Evolutionary conservation across 2,113 vertebrate genomes (phyloP), one percentile per base, ranked within the genome.

Genomic region (Dasyornis broadbenti): DNA sequence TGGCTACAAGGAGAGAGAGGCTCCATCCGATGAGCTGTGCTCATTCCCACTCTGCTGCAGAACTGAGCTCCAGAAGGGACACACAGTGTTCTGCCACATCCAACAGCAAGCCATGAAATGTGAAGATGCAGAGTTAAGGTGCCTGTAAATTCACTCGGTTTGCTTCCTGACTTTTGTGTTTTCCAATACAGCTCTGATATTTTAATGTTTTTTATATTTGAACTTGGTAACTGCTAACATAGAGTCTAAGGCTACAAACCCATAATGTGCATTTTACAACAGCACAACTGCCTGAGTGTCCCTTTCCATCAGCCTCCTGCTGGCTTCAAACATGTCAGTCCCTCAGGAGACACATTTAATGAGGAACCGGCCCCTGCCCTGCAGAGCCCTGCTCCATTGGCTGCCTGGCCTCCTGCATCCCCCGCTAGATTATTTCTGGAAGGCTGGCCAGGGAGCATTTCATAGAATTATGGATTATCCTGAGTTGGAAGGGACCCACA

Each of bases 1-100:
- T 75, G 85, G 75, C 88, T 93, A 18, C 57, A 56, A 26, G 65
- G 70, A 80, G 75, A 40, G 53, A 50, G 79, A 87, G 82, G 71
- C 75, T 90, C 57, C 33, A 14, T 16, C 7, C 0, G 0, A 73
- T 66, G 71, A 75, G 73, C 19, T 87, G 18, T 5, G 6, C 37
- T 91, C 4, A 0, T n/a, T 81, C 23, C 23, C 40, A 59, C 56
- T 63, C 24, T 72, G 50, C 49, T 82, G 66, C 4, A 78, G 39
- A 54, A 44, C 28, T 82, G 14, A 56, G 33, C 4, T 70, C 56
- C 19, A 45, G 35, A 54, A 91, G 57, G 31, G 77, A 30, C 5
- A 65, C 22, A 21, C 7, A 6, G 39, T 24, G n/a, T 23, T 84
- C 44, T 75, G 30, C 37, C 61, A 82, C 52, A 35, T 10, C 47